Percentiles rank a stretch among this genome's conserved stretches.
Conservation (phyloP, 1,140 invertebrate genomes). For the Penaeus japonicus region DNA sequence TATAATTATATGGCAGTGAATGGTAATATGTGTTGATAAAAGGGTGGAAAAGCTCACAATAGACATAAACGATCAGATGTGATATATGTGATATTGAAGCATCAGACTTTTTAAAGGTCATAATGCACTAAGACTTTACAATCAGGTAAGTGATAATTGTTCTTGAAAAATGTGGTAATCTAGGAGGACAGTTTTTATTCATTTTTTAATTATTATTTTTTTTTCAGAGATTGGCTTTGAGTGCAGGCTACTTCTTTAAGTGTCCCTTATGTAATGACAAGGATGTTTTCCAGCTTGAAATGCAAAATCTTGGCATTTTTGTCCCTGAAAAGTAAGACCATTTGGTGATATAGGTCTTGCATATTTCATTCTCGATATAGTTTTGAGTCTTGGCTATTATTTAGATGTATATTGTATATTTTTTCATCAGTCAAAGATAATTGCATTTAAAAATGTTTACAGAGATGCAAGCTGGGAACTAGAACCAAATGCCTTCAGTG, state of each 20-base stretch:
- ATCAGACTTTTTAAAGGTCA: too few species aligned
- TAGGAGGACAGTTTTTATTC: neutral
- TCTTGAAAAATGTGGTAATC: neutral
- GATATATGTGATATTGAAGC: neutral
- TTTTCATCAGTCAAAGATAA: neutral
- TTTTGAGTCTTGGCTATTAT: neutral
- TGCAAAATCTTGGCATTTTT: constrained; percentile 72
- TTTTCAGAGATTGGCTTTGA: constrained; percentile 69
- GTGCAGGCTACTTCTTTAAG: constrained; percentile 76
- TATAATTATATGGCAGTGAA: too few species aligned
- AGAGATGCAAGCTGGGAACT: constrained; percentile 77
- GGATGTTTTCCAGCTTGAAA: constrained; percentile 69
- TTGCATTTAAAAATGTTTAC: constrained; percentile 41
- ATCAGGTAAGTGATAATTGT: neutral
- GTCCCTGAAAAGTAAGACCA: constrained; percentile 71
- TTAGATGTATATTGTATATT: neutral
- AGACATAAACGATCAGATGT: too few species aligned
- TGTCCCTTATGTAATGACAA: constrained; percentile 75
- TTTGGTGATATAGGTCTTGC: neutral
- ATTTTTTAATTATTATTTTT: neutral
- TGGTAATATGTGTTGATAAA: too few species aligned
- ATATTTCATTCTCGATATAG: neutral
- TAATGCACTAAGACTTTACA: neutral
- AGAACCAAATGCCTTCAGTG: constrained; percentile 72
- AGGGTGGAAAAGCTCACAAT: neutral